Conservation (phyloP, 2,888 invertebrate genomes). For the Heliconius hortense region DNA sequence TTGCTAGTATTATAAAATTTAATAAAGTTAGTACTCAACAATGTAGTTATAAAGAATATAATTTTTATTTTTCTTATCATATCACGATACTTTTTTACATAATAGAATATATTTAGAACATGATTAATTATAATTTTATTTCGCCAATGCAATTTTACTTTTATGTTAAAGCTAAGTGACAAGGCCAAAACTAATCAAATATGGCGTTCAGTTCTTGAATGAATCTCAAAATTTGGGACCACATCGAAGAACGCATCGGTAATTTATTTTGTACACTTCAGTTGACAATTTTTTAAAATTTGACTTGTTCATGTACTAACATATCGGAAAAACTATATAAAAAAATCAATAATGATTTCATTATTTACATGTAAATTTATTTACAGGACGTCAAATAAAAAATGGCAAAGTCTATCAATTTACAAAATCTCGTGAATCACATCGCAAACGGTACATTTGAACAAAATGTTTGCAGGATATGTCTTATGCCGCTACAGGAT, state of each 20-base stretch:
- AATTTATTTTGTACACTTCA: constrained; percentile 43
- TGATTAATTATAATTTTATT: neutral
- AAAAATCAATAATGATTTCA: constrained; percentile 23
- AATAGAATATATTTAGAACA: neutral
- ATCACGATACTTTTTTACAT: neutral
- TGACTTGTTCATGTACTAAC: neutral
- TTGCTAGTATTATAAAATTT: neutral
- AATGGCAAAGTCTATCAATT: constrained; percentile 58
- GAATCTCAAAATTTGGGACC: constrained; percentile 33
- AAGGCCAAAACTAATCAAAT: constrained; percentile 15
- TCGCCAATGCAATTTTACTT: neutral
- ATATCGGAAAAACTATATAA: neutral
- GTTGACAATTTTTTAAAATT: constrained; percentile 55
- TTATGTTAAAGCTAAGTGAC: neutral
- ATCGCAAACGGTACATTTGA: constrained; percentile 64
- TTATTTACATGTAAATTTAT: constrained; percentile 19
- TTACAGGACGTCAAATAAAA: constrained; percentile 34
- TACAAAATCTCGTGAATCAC: constrained; percentile 63
- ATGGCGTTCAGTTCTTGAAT: constrained; percentile 39
- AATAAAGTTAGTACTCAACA: neutral
- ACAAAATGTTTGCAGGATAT: constrained; percentile 64
- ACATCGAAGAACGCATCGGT: constrained; percentile 48
- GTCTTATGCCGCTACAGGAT: constrained; percentile 57
- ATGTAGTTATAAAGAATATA: neutral
- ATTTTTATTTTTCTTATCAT: neutral